Evolutionary conservation across 2,888 invertebrate species (phyloP).

Genomic region (Heliconius sara): DNA sequence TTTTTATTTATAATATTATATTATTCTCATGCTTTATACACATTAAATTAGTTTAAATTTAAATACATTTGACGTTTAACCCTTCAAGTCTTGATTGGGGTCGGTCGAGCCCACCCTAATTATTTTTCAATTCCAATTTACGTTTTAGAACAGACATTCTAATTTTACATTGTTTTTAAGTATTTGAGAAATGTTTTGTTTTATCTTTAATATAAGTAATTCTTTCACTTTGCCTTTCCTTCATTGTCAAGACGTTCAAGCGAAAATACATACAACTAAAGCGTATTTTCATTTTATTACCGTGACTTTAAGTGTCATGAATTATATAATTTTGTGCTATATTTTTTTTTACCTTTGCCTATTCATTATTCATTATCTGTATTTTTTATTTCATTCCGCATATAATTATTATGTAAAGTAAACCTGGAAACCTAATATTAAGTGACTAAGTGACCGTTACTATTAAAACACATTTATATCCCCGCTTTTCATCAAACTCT

Average conservation of each 20-base stretch:
- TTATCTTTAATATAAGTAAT: background rate
- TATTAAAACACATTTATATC: no score
- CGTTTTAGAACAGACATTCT: background rate
- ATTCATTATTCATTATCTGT: no score
- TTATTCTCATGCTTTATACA: background rate
- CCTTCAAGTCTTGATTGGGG: constrained; percentile 23
- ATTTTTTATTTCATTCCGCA: no score
- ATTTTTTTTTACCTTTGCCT: no score
- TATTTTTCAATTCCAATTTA: constrained; percentile 29
- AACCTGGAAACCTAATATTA: no score
- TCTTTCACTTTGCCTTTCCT: background rate
- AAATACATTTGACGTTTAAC: constrained; percentile 24
- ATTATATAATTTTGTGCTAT: no score
- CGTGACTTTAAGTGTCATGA: no score
- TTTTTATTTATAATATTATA: background rate
- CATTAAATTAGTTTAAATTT: constrained; percentile 24
- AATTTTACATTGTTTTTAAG: constrained; percentile 11
- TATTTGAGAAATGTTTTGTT: background rate
- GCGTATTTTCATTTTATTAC: no score
- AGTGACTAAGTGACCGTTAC: no score
- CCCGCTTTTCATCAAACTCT: no score
- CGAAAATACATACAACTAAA: background rate
- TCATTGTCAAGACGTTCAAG: no score
- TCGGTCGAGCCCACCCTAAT: constrained; percentile 25
- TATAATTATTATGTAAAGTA: no score